A percentile compares a stretch with the other conserved stretches of the same genome.
These are phyloP conservation scores for Eptatretus burgeri DNA, from an alignment of 2,113 vertebrate species.

Conservation along the genomic window DNA sequence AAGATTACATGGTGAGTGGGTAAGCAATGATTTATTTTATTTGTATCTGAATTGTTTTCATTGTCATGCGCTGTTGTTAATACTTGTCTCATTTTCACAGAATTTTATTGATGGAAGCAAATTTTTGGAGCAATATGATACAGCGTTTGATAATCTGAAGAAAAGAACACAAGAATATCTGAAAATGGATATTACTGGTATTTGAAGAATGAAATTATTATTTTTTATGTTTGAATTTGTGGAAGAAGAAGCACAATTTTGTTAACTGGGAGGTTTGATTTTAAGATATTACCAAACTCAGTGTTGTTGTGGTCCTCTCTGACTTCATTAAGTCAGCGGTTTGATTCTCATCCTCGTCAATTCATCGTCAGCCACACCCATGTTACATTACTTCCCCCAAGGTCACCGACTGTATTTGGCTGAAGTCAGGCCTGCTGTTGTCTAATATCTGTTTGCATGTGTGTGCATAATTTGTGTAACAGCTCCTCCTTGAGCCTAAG, in stretches of 20 bases:
- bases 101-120: slow-evolving; percentile 62
- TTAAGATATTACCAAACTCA: too few species aligned
- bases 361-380: too few species aligned
- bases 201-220: slow-evolving; percentile 2
- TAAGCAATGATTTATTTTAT: background rate
- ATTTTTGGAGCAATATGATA: slow-evolving; percentile 85
- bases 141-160: slow-evolving; percentile 47
- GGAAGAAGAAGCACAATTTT: slow-evolving; percentile 13
- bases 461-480: too few species aligned
- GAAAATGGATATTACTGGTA: slow-evolving; percentile 66
- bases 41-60: background rate
- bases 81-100: slow-evolving; percentile 18
- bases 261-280: too few species aligned
- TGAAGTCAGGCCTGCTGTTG: too few species aligned
- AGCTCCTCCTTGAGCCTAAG: too few species aligned
- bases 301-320: too few species aligned
- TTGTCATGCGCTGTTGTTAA: background rate
- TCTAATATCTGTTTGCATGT: too few species aligned
- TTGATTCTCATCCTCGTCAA: too few species aligned
- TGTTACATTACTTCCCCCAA: too few species aligned
- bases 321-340: too few species aligned
- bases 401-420: too few species aligned
- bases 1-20: slow-evolving; percentile 51
- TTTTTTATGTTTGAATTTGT: slow-evolving; percentile 15
- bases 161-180: slow-evolving; percentile 56